These are phyloP conservation scores for Pandemis cinnamomeana DNA, from an alignment of 2,888 invertebrate species.

Conservation along the genomic window DNA sequence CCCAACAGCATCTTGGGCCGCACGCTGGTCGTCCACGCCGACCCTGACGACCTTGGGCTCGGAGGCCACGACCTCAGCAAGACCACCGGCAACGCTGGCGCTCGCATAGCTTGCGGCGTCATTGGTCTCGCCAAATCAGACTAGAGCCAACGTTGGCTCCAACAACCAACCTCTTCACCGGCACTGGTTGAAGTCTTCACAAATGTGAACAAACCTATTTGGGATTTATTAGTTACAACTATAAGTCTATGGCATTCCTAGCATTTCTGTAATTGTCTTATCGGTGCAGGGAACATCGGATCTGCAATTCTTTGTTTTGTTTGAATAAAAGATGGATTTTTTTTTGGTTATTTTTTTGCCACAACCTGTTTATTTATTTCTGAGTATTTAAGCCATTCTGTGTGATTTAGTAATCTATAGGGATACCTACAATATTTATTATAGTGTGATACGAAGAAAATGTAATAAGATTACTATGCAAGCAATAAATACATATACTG, in stretches of 20 bases:
- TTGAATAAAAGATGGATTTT: constrained; percentile 53
- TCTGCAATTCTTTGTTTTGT: constrained; percentile 55
- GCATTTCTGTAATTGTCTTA: constrained; percentile 53
- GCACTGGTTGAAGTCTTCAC: background rate
- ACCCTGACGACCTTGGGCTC: constrained; percentile 96
- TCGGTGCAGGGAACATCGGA: constrained; percentile 61
- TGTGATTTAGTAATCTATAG: background rate
- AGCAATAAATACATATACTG: constrained; percentile 37
- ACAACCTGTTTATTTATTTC: background rate
- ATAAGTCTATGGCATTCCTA: constrained; percentile 55
- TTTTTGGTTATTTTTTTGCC: constrained; percentile 45
- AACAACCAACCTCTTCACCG: background rate
- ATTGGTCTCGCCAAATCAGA: constrained; percentile 87
- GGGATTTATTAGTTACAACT: background rate
- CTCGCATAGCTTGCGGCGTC: constrained; percentile 94
- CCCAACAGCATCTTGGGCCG: constrained; percentile 92
- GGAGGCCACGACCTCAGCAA: constrained; percentile 97
- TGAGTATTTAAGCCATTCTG: background rate
- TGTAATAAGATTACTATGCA: constrained; percentile 30
- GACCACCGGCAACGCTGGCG: constrained; percentile 97
- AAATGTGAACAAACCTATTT: constrained; percentile 2
- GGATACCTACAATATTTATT: background rate
- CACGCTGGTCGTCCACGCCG: constrained; percentile 95
- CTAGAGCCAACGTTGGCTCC: background rate
- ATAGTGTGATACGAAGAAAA: constrained; percentile 16